Evolutionary conservation across 30 jellyfish, hydroid and myxozoan species (phyloP).

Genomic region (Hydractinia echinata): DNA sequence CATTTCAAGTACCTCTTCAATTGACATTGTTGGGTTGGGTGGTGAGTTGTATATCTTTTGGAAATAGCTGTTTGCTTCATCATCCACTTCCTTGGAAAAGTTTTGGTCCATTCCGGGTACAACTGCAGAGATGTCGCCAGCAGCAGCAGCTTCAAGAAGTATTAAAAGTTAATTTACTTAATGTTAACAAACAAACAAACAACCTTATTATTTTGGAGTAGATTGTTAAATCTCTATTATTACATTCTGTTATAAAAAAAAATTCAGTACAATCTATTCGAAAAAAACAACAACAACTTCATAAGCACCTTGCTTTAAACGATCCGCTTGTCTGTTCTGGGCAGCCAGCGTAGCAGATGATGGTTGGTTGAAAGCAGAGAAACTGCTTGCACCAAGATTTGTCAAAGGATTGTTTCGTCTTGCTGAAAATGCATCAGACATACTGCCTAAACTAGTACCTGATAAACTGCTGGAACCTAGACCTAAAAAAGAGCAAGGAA

Average conservation of each 20-base stretch:
- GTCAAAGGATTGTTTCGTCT: conserved; percentile 24
- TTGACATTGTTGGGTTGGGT: conserved; percentile 85
- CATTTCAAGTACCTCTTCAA: conserved; percentile 91
- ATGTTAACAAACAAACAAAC: not conserved
- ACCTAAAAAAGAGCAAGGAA: conserved; percentile 4
- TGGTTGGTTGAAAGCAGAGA: conserved; percentile 58
- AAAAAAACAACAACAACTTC: too few relatives aligned
- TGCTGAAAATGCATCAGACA: conserved; percentile 42
- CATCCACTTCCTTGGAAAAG: conserved; percentile 93
- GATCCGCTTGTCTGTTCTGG: conserved; percentile 80
- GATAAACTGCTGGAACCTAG: conserved; percentile 38
- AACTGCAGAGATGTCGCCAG: conserved; percentile 88
- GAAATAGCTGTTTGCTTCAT: conserved; percentile 84
- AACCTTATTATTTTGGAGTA: too few relatives aligned
- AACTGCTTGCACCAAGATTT: conserved; percentile 35
- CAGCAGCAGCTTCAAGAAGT: conserved; percentile 37
- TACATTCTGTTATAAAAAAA: too few relatives aligned
- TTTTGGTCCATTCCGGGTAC: conserved; percentile 97
- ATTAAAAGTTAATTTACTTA: not conserved
- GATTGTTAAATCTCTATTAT: too few relatives aligned
- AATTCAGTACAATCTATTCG: too few relatives aligned
- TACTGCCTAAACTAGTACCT: conserved; percentile 40
- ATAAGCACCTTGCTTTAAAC: conserved; percentile 70
- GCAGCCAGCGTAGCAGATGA: conserved; percentile 56
- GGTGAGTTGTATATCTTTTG: conserved; percentile 88